phyloP scores from a whole-genome alignment of 2,797 vertebrate genomes.

The Xenopus petersii region DNA sequence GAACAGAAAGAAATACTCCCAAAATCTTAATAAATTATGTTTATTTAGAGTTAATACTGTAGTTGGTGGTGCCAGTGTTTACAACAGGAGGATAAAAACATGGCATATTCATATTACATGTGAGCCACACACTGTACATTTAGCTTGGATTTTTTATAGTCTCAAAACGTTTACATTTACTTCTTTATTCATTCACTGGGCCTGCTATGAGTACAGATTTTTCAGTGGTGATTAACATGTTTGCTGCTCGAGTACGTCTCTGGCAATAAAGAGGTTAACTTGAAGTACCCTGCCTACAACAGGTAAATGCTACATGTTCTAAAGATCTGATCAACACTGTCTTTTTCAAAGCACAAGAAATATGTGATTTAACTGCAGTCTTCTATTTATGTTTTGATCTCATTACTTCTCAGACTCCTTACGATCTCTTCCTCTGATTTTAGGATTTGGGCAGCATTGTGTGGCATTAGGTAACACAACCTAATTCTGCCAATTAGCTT shows the following conservation, averaged over 20 bases:
- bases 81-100: conserved; percentile 23
- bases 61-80: conserved; percentile 14
- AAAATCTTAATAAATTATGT: conserved; percentile 23
- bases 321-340: not conserved
- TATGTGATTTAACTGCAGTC: not conserved
- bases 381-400: not conserved
- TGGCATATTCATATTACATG: conserved; percentile 10
- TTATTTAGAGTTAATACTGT: conserved; percentile 37
- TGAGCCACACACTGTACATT: conserved; percentile 29
- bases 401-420: not conserved
- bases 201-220: conserved; percentile 6
- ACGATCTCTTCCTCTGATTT: not conserved
- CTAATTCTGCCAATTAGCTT: conserved; percentile 17
- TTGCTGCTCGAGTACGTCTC: conserved; percentile 11
- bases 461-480: conserved; percentile 22
- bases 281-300: not conserved
- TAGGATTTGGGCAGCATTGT: not conserved
- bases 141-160: conserved; percentile 22
- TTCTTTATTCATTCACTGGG: conserved; percentile 5
- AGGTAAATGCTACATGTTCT: not conserved
- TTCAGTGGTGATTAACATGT: not conserved
- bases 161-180: conserved; percentile 19
- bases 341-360: not conserved
- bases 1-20: not conserved
- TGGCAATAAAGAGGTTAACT: conserved; percentile 6